phyloP scores from a whole-genome alignment of 2,797 vertebrate species.

The Sus cebifrons region DNA sequence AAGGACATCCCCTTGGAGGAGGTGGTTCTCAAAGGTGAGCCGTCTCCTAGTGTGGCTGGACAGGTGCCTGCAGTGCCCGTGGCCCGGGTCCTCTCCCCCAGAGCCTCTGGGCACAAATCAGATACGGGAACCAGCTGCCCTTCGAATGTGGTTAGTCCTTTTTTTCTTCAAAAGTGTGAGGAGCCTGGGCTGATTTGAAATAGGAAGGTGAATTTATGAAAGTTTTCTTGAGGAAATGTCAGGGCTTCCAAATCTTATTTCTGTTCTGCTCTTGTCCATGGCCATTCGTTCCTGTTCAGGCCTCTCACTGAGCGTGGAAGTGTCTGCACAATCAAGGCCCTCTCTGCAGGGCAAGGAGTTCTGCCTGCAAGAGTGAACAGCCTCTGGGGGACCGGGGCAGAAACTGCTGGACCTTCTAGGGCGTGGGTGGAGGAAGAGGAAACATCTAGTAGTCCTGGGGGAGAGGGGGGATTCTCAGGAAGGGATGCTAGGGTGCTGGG shows the following conservation, averaged over 20 bases:
- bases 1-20: conserved; percentile 96
- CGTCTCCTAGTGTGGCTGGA: background rate
- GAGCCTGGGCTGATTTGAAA: conserved; percentile 1
- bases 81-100: background rate
- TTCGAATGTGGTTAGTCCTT: background rate
- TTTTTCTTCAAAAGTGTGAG: conserved; percentile 5
- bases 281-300: background rate
- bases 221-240: conserved; percentile 31
- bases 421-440: background rate
- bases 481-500: background rate
- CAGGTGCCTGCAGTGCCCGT: background rate
- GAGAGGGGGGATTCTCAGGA: background rate
- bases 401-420: background rate
- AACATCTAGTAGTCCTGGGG: background rate
- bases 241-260: conserved; percentile 15
- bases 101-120: background rate
- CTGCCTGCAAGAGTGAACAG: background rate
- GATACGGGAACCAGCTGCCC: background rate
- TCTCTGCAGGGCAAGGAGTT: background rate
- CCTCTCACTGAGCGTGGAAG: background rate
- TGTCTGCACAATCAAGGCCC: background rate
- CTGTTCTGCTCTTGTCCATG: background rate
- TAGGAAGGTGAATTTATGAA: conserved; percentile 3
- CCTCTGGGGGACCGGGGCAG: background rate
- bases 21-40: conserved; percentile 96